Conservation (phyloP, 2,113 vertebrate species). For the Sphaerodactylus townsendi region DNA sequence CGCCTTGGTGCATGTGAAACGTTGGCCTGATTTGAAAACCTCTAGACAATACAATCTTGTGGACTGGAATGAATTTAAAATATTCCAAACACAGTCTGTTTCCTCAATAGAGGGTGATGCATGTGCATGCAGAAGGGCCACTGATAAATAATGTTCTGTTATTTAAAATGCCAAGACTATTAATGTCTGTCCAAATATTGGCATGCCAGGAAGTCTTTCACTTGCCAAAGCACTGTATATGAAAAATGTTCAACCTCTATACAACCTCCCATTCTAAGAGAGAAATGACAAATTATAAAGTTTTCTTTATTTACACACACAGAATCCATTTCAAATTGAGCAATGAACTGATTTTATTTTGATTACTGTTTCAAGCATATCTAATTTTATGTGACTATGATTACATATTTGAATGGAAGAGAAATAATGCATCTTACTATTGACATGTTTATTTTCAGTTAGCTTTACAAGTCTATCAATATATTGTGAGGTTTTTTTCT, state of each 20-base stretch:
- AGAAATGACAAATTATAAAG: background rate
- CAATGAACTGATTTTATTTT: background rate
- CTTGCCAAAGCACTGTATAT: background rate
- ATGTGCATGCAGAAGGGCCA: too few relatives aligned
- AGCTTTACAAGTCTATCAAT: background rate
- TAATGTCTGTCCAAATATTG: conserved; percentile 13
- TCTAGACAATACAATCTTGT: conserved; percentile 22
- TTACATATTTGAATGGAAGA: background rate
- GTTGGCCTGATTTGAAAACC: conserved; percentile 19
- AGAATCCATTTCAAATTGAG: background rate
- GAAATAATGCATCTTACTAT: background rate
- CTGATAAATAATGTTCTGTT: too few relatives aligned
- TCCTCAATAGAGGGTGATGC: too few relatives aligned
- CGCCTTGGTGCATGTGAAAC: conserved; percentile 23
- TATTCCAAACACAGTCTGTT: background rate
- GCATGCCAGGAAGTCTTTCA: background rate
- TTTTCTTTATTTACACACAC: background rate
- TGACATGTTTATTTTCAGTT: background rate
- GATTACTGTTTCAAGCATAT: background rate
- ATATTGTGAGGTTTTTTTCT: too few relatives aligned
- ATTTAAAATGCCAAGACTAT: background rate
- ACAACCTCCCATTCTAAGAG: background rate
- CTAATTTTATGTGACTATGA: background rate
- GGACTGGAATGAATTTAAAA: conserved; percentile 21
- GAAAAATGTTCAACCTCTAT: background rate